Evolutionary conservation across 2,888 invertebrate species (phyloP).

Genomic region (Nematopogon swammerdamellus): DNA sequence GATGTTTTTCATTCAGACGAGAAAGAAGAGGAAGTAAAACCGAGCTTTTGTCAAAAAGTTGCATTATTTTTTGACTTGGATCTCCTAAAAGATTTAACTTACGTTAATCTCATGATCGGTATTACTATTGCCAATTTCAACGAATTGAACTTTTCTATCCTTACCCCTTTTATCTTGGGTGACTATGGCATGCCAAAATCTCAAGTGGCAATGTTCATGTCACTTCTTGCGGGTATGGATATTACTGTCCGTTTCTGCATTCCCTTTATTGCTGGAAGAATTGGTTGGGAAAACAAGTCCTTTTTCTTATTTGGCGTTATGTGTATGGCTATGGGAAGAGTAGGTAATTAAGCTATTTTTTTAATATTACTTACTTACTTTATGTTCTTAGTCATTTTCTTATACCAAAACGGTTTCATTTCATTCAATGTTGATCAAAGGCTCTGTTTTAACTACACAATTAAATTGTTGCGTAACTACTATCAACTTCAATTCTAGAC

Average conservation of each 20-base stretch:
- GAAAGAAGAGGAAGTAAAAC: constrained; percentile 21
- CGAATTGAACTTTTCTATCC: constrained; percentile 69
- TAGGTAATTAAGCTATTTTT: constrained; percentile 58
- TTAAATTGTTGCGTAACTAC: too few relatives aligned
- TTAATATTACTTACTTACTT: too few relatives aligned
- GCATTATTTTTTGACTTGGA: constrained; percentile 68
- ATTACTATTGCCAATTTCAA: constrained; percentile 68
- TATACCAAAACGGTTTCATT: too few relatives aligned
- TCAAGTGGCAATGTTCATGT: constrained; percentile 67
- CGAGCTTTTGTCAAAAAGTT: constrained; percentile 53
- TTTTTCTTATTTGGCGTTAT: constrained; percentile 69
- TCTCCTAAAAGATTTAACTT: constrained; percentile 64
- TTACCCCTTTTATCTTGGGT: constrained; percentile 70
- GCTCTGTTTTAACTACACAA: too few relatives aligned
- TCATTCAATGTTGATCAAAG: too few relatives aligned
- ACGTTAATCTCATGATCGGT: constrained; percentile 68
- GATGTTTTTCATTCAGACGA: constrained; percentile 25
- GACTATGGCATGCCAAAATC: constrained; percentile 61
- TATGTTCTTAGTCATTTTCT: too few relatives aligned
- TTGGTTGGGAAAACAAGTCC: constrained; percentile 67
- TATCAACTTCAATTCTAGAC: too few relatives aligned
- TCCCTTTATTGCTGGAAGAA: constrained; percentile 66
- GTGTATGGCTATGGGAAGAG: constrained; percentile 63
- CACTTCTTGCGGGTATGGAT: constrained; percentile 63
- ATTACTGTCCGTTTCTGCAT: constrained; percentile 62